Conservation (phyloP, 1,140 invertebrate species). For the Drosophila sucinea region DNA sequence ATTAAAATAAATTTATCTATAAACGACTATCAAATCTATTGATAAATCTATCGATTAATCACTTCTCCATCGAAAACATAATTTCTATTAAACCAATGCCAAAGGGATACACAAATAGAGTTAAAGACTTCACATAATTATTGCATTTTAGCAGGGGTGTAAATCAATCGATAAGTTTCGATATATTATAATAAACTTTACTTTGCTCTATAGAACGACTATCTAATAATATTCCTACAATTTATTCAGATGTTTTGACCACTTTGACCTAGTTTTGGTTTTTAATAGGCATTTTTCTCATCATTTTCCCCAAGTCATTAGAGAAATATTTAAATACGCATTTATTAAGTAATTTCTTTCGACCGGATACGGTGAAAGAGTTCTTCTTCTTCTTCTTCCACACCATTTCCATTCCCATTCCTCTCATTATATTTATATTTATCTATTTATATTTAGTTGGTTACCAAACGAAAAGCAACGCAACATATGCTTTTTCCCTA, state of each 20-base stretch:
- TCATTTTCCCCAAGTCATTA: neutral
- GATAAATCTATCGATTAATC: too few species aligned
- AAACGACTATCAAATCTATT: too few species aligned
- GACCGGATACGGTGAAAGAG: conserved; percentile 1
- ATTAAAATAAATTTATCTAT: too few species aligned
- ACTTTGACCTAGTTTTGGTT: neutral
- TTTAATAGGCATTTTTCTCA: neutral
- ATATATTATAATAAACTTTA: too few species aligned
- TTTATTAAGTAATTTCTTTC: neutral
- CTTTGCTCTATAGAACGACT: too few species aligned
- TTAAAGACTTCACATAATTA: too few species aligned
- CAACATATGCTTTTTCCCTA: conserved; percentile 3
- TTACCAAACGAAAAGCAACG: conserved; percentile 1
- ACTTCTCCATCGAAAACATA: too few species aligned
- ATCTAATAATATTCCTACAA: too few species aligned
- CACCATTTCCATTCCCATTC: neutral
- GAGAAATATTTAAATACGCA: conserved; percentile 8
- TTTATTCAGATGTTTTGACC: neutral
- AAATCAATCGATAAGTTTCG: too few species aligned
- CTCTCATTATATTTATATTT: neutral
- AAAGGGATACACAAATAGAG: too few species aligned
- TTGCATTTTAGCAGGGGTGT: too few species aligned
- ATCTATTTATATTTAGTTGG: neutral
- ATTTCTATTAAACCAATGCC: too few species aligned
- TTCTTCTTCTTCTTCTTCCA: neutral